Percentiles rank a stretch among this genome's conserved stretches.
Conservation (phyloP, 2,113 vertebrate genomes). For the Dendropsophus ebraccatus region DNA sequence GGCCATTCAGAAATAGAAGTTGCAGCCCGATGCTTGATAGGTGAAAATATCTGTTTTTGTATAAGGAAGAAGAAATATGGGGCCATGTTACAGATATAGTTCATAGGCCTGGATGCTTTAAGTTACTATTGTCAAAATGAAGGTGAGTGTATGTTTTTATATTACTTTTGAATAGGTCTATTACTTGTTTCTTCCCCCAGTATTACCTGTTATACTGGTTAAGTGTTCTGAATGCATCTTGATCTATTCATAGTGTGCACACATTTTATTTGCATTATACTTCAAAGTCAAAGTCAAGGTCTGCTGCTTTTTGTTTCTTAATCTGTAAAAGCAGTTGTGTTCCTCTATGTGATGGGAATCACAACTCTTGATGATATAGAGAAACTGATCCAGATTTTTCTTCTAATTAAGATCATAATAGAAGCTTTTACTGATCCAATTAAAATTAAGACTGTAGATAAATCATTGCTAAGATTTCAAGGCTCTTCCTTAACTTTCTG, state of each 20-base stretch:
- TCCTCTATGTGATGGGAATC: not conserved
- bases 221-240: not conserved
- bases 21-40: too few relatives aligned
- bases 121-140: too few relatives aligned
- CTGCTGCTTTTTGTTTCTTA: not conserved
- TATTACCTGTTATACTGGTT: not conserved
- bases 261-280: not conserved
- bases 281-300: conserved; percentile 34
- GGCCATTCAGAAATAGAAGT: too few relatives aligned
- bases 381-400: conserved; percentile 19
- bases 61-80: too few relatives aligned
- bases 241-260: not conserved
- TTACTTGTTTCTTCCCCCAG: not conserved
- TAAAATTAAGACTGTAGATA: conserved; percentile 48
- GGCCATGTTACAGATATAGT: too few relatives aligned
- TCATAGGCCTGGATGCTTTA: too few relatives aligned
- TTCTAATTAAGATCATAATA: conserved; percentile 56
- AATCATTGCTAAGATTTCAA: conserved; percentile 50
- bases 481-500: conserved; percentile 28
- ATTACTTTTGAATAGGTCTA: not conserved
- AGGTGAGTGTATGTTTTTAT: too few relatives aligned
- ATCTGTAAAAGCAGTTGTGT: not conserved
- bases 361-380: conserved; percentile 22
- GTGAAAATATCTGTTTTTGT: too few relatives aligned
- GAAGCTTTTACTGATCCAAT: conserved; percentile 52